Evolutionary conservation across 2,888 invertebrate genomes (phyloP).

Genomic region (Scaptomyza cyrtandrae): DNA sequence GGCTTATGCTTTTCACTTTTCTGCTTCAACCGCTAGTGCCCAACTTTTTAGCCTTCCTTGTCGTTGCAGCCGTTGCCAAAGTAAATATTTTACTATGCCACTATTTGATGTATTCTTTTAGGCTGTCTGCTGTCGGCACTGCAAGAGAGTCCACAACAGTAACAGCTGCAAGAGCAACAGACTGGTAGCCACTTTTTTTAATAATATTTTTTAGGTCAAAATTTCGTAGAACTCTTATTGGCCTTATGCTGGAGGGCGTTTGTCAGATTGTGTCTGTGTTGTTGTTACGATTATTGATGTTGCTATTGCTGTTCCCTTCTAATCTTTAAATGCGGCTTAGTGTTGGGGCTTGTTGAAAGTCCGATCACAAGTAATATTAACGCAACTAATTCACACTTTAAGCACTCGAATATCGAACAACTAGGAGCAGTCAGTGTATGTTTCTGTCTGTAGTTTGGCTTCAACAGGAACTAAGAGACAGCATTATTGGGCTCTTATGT

Average conservation of each 20-base stretch:
- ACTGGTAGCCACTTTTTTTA: constrained; percentile 73
- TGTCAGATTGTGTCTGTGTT: constrained; percentile 9
- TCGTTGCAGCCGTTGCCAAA: constrained; percentile 64
- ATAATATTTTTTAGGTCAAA: constrained; percentile 79
- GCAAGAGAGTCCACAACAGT: constrained; percentile 57
- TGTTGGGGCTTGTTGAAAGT: constrained; percentile 47
- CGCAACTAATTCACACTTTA: constrained; percentile 23
- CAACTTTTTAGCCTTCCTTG: constrained; percentile 22
- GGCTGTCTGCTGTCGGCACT: constrained; percentile 55
- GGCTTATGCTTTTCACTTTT: constrained; percentile 64
- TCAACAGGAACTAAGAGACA: background rate
- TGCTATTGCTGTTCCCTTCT: constrained; percentile 1
- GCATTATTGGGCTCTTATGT: background rate
- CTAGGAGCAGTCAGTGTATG: too few relatives aligned
- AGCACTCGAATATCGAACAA: background rate
- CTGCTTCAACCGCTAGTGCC: constrained; percentile 27
- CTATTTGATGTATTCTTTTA: constrained; percentile 76
- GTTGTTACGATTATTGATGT: constrained; percentile 20
- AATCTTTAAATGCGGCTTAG: constrained; percentile 69
- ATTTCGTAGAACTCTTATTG: constrained; percentile 79
- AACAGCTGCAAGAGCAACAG: constrained; percentile 56
- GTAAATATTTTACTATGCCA: constrained; percentile 77
- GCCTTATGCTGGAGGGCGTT: constrained; percentile 54
- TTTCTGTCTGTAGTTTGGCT: background rate
- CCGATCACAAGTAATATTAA: constrained; percentile 43